phyloP scores from a whole-genome alignment of 1,140 invertebrate genomes.

The Aphaenogaster floridana region DNA sequence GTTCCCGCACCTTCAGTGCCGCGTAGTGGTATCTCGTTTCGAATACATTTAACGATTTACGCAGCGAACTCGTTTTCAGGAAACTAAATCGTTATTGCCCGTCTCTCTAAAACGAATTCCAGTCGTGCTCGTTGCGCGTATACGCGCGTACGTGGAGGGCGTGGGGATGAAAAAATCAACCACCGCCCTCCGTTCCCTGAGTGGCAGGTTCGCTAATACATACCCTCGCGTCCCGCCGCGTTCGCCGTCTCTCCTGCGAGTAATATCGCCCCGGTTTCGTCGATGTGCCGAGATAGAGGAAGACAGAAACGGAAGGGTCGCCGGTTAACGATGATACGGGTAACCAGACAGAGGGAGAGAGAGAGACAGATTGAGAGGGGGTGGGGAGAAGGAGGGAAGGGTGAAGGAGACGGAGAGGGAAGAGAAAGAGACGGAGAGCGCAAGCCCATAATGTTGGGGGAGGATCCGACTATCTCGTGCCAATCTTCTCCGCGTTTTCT shows the following conservation, averaged over 20 bases:
- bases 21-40: background rate
- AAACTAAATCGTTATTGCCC: conserved; percentile 77
- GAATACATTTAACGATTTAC: conserved; percentile 44
- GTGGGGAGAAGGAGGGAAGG: no score
- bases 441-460: conserved; percentile 15
- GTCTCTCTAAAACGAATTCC: conserved; percentile 79
- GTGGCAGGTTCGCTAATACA: conserved; percentile 79
- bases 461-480: conserved; percentile 21
- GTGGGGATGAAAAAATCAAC: conserved; percentile 80
- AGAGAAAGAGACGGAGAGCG: conserved; percentile 18
- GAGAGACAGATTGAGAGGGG: background rate
- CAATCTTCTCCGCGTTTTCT: conserved; percentile 16
- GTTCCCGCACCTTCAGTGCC: background rate
- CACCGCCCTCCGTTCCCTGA: conserved; percentile 75
- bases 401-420: background rate
- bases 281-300: conserved; percentile 21
- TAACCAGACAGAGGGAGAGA: background rate
- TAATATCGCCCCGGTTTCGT: conserved; percentile 50
- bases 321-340: conserved; percentile 32
- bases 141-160: conserved; percentile 62
- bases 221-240: conserved; percentile 29
- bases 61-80: conserved; percentile 35
- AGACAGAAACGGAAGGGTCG: conserved; percentile 29
- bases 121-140: conserved; percentile 60
- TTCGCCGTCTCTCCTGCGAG: conserved; percentile 22